Conservation (phyloP, 2,797 vertebrate species). For the Oreonectes daqikongensis region DNA sequence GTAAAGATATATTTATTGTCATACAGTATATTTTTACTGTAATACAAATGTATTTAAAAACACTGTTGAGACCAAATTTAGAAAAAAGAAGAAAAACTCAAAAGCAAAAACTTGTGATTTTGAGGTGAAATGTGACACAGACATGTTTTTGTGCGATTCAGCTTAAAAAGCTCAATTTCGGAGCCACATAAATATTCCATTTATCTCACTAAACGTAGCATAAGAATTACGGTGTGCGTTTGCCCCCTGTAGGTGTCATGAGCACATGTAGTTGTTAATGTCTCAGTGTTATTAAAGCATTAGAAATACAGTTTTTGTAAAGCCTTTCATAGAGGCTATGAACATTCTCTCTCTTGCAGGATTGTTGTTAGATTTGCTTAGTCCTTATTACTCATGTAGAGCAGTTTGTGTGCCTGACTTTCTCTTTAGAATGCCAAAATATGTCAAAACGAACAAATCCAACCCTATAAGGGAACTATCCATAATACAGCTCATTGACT, state of each 20-base stretch:
- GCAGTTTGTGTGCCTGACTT: constrained; percentile 25
- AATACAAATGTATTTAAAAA: neutral
- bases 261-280: constrained; percentile 3
- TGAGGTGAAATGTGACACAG: constrained; percentile 6
- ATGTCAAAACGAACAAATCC: constrained; percentile 10
- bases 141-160: neutral
- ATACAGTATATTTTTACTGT: constrained; percentile 3
- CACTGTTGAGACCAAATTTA: neutral
- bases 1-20: neutral
- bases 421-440: constrained; percentile 33
- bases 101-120: constrained; percentile 4
- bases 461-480: neutral
- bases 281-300: constrained; percentile 17
- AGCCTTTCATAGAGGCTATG: constrained; percentile 5
- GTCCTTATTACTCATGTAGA: constrained; percentile 5
- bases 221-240: neutral
- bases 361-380: neutral
- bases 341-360: constrained; percentile 10
- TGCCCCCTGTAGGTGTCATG: constrained; percentile 12
- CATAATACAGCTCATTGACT: constrained; percentile 12
- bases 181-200: neutral
- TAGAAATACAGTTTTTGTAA: constrained; percentile 12
- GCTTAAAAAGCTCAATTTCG: neutral
- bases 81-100: neutral
- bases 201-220: constrained; percentile 28